Percentiles rank a stretch among this genome's conserved stretches.
phyloP scores from a whole-genome alignment of 2,888 invertebrate genomes.

The Julus scanicus region DNA sequence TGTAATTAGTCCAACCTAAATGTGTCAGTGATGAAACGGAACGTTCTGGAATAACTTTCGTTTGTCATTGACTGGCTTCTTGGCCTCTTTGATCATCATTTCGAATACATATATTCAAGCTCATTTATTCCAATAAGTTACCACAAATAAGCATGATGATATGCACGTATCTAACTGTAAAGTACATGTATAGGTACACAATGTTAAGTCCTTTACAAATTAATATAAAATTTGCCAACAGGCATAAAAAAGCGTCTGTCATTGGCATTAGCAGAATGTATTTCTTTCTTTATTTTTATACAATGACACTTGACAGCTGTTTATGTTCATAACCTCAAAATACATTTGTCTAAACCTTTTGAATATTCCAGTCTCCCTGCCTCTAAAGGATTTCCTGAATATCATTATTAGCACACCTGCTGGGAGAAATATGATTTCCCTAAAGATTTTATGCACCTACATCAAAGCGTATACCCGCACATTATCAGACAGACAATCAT shows the following conservation, averaged over 20 bases:
- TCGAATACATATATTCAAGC: neutral
- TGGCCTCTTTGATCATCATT: neutral
- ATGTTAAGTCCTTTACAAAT: neutral
- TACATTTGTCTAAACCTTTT: neutral
- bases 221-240: neutral
- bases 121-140: neutral
- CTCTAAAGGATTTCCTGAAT: slow-evolving; percentile 23
- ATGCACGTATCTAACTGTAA: neutral
- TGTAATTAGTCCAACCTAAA: neutral
- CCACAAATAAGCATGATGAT: neutral
- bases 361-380: neutral
- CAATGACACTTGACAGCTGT: slow-evolving; percentile 42
- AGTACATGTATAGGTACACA: neutral
- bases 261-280: neutral
- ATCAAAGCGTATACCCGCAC: neutral
- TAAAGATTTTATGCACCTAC: slow-evolving; percentile 27
- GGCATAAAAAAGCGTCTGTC: slow-evolving; percentile 30
- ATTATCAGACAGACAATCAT: neutral
- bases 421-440: slow-evolving; percentile 10
- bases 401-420: slow-evolving; percentile 5
- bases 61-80: neutral
- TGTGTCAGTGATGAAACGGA: neutral
- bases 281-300: neutral
- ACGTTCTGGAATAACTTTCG: neutral
- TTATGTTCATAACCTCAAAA: neutral